Percentiles rank a stretch among this genome's conserved stretches.
Conservation (phyloP, 2,797 vertebrate genomes). For the Chaetodon trifasciatus region DNA sequence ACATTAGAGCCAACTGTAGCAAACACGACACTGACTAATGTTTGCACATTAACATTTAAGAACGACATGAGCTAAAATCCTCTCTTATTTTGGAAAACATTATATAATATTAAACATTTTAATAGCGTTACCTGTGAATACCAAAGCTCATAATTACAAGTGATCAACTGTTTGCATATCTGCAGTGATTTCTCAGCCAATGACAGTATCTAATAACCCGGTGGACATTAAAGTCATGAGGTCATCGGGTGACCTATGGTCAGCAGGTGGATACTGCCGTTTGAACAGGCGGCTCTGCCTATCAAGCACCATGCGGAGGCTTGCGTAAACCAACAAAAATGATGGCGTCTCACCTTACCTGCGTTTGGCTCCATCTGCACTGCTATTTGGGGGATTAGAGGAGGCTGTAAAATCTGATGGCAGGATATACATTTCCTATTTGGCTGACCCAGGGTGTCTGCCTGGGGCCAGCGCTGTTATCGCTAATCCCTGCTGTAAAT, state of each 20-base stretch:
- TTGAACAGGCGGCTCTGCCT: slow-evolving; percentile 25
- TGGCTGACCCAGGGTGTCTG: slow-evolving; percentile 52
- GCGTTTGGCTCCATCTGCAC: slow-evolving; percentile 66
- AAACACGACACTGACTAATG: slow-evolving; percentile 18
- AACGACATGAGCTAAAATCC: slow-evolving; percentile 13
- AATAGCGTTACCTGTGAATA: slow-evolving; percentile 24
- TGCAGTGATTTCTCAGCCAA: slow-evolving; percentile 20
- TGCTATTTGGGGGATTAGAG: slow-evolving; percentile 65
- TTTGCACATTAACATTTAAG: slow-evolving; percentile 32
- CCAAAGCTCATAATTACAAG: background rate
- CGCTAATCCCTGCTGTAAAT: slow-evolving; percentile 71
- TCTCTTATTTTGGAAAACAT: slow-evolving; percentile 7
- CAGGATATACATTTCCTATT: slow-evolving; percentile 69
- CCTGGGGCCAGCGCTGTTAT: slow-evolving; percentile 43
- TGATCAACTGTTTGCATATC: slow-evolving; percentile 16
- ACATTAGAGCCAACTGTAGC: slow-evolving; percentile 2
- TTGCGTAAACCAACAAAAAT: slow-evolving; percentile 54
- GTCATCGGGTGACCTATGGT: slow-evolving; percentile 36
- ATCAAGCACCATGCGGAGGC: slow-evolving; percentile 39
- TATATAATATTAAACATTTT: background rate
- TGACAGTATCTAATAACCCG: slow-evolving; percentile 27
- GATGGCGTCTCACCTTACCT: slow-evolving; percentile 66
- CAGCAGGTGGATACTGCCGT: slow-evolving; percentile 53
- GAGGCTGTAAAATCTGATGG: slow-evolving; percentile 70
- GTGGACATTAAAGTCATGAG: slow-evolving; percentile 23